Conservation (phyloP, 1,140 invertebrate species). For the Leptonema lineaticorne region DNA sequence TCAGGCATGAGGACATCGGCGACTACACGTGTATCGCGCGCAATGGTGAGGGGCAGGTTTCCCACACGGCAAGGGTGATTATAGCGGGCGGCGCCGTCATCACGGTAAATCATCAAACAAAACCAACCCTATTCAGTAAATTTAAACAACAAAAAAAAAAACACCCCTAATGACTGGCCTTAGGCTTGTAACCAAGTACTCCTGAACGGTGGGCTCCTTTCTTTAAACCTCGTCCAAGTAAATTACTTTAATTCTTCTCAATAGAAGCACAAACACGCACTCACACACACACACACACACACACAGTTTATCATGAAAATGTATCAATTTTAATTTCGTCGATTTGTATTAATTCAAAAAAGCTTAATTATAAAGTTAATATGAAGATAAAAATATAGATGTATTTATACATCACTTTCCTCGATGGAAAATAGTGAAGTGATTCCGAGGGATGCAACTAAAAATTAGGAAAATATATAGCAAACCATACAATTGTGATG, state of each 20-base stretch:
- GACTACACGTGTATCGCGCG: constrained; percentile 93
- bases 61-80: constrained; percentile 90
- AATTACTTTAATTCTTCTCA: not conserved
- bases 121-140: constrained; percentile 16
- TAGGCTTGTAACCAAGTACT: not conserved
- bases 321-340: too few species aligned
- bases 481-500: too few species aligned
- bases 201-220: constrained; percentile 8
- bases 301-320: too few species aligned
- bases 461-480: too few species aligned
- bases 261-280: not conserved
- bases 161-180: not conserved
- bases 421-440: too few species aligned
- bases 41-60: constrained; percentile 92
- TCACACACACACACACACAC: too few species aligned
- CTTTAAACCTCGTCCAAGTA: too few species aligned
- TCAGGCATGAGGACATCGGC: constrained; percentile 89
- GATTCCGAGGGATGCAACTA: too few species aligned
- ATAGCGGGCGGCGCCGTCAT: constrained; percentile 87
- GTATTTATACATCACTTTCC: too few species aligned
- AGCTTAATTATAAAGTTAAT: too few species aligned
- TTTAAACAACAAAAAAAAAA: not conserved
- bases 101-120: constrained; percentile 56
- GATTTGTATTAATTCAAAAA: too few species aligned
- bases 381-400: too few species aligned